Conservation (phyloP, 2,888 invertebrate genomes). For the Archips crataeganus region DNA sequence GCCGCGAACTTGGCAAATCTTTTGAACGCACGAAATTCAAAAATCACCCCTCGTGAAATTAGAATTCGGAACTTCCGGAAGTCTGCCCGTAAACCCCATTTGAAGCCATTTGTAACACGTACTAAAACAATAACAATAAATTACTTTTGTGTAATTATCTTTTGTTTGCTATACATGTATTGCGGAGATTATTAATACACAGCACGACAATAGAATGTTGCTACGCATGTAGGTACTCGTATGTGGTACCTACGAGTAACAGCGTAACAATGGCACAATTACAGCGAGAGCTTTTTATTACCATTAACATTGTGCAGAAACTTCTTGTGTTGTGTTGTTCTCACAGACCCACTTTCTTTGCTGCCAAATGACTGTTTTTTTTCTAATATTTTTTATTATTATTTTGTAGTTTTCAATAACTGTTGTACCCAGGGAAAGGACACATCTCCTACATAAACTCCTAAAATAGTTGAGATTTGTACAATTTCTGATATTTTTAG, state of each 20-base stretch:
- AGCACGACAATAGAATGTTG: conserved; percentile 47
- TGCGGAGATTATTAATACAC: conserved; percentile 43
- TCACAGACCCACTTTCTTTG: conserved; percentile 61
- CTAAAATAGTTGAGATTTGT: neutral
- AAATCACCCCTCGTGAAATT: neutral
- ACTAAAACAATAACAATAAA: conserved; percentile 34
- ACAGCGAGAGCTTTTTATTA: conserved; percentile 64
- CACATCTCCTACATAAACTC: neutral
- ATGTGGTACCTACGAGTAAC: conserved; percentile 25
- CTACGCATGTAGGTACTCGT: conserved; percentile 1
- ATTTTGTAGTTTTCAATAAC: neutral
- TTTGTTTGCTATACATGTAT: conserved; percentile 28
- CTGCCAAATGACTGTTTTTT: conserved; percentile 16
- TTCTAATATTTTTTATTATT: neutral
- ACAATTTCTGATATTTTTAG: no score
- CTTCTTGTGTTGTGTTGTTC: conserved; percentile 57
- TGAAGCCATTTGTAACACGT: conserved; percentile 18
- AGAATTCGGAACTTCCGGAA: conserved; percentile 5
- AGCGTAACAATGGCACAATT: conserved; percentile 66
- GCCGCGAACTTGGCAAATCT: no score
- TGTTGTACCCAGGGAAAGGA: no score
- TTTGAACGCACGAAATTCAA: neutral
- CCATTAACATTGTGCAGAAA: conserved; percentile 58
- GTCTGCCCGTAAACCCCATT: neutral
- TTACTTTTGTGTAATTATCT: conserved; percentile 27